These are phyloP conservation scores for Myotis brandtii DNA, from an alignment of 2,113 vertebrate species.

Conservation along the genomic window DNA sequence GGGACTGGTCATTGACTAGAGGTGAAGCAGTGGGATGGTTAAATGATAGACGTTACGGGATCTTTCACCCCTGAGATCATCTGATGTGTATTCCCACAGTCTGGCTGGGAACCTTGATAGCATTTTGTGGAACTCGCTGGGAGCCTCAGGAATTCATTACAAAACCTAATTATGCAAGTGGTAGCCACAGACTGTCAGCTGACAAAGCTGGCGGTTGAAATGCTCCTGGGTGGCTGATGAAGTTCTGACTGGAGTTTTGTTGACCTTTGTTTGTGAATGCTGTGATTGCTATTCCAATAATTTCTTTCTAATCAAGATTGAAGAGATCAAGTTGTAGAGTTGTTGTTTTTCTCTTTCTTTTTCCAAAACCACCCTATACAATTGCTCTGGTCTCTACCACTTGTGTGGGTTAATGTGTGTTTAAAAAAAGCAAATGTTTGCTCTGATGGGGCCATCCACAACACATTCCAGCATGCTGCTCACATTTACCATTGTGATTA, in stretches of 20 bases:
- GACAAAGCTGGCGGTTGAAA: not conserved
- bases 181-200: not conserved
- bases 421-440: not conserved
- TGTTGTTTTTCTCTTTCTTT: accelerated
- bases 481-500: not conserved
- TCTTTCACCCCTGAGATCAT: constrained; percentile 24
- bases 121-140: constrained; percentile 1
- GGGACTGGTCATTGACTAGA: not conserved
- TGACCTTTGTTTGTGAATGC: not conserved
- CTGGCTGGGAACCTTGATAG: not conserved
- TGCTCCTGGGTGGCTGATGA: not conserved
- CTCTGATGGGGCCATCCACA: not conserved
- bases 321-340: not conserved
- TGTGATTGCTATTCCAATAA: not conserved
- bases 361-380: not conserved
- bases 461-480: not conserved
- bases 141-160: constrained; percentile 27
- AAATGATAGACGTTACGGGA: not conserved
- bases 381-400: not conserved
- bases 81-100: not conserved
- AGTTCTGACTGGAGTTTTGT: constrained; percentile 31
- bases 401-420: not conserved
- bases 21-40: not conserved
- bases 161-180: not conserved
- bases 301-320: not conserved